phyloP scores from a whole-genome alignment of 2,113 vertebrate genomes.

The Mesocricetus auratus region DNA sequence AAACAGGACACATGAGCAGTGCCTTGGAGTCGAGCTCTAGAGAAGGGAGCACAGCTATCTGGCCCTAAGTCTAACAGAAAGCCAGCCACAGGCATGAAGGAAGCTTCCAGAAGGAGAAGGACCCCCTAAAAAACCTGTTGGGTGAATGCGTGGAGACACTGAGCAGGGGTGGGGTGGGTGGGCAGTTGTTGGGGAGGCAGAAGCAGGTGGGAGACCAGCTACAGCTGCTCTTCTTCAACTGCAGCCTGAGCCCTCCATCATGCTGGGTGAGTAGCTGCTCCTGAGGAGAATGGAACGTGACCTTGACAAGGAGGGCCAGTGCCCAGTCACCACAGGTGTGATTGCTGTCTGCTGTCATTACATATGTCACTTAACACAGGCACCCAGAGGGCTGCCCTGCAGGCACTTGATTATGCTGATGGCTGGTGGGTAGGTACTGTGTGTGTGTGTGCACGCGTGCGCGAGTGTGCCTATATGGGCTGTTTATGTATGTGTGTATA shows the following conservation, averaged over 20 bases:
- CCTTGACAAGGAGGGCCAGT: not conserved
- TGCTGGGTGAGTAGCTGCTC: not conserved
- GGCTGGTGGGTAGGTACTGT: not conserved
- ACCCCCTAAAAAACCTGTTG: not conserved
- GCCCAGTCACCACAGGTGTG: not conserved
- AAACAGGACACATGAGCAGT: not conserved
- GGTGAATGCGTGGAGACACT: not conserved
- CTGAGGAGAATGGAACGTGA: constrained; percentile 15
- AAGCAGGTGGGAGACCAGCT: not conserved
- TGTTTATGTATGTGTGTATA: not conserved
- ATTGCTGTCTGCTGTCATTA: not conserved
- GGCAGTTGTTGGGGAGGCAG: not conserved
- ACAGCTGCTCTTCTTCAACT: not conserved
- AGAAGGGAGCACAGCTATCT: not conserved
- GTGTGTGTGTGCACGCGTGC: not conserved
- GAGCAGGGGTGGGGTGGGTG: too few relatives aligned
- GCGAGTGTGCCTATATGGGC: not conserved
- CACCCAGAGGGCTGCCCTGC: not conserved
- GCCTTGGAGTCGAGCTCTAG: not conserved
- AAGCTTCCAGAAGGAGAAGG: constrained; percentile 30
- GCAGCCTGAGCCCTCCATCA: not conserved
- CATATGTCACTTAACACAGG: not conserved
- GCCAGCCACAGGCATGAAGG: not conserved
- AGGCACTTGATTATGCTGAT: not conserved
- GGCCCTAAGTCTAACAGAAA: not conserved